Evolutionary conservation across 2,888 invertebrate species (phyloP), one percentile per base, ranked within the genome.

Genomic region (Tuberolachnus salignus): DNA sequence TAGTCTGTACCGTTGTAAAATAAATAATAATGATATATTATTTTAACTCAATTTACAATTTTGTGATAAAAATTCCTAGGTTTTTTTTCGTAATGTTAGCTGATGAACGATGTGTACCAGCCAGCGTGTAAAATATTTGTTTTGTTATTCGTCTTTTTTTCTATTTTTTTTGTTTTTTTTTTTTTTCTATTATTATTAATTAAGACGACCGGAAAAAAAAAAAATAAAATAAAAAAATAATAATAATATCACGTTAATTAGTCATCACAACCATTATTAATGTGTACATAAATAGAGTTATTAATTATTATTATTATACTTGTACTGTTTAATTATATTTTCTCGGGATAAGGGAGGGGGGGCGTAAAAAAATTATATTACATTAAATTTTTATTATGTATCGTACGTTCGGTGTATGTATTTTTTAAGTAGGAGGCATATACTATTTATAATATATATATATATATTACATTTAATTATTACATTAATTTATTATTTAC

Each of bases 51-150:
- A 75, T 75, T 75, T 71, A 46, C 53, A 64, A 78, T 69, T 16
- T 78, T 78, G 78, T 78, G 78, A 78, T 78, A 78, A 42, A 67
- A 69, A 44, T 26, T 78, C 78, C 78, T 78, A 67, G 67, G 66
- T 4, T 69, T 67, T 78, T 69, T 66, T 16, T 49, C 55, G 13
- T 66, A 66, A 66, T 46, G 10, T 78, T 78, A 78, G 53, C 46
- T 42, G 55, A 55, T 49, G 46, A 44, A 23, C 16, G 44, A 46
- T 34, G 34, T 6, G 34, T 34, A 34, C 34, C 34, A 34, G 67
- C 57, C 66, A 66, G 11, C 34, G 11, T 42, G 44, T 26, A 53
- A 53, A 49, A 69, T 69, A 61, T 59, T 69, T 78, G 59, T 69
- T 49, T 78, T 78, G 61, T 57, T 21, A 70, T 70, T 73, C 49